phyloP scores from a whole-genome alignment of 1,140 invertebrate genomes.

The Lepeophtheirus salmonis region DNA sequence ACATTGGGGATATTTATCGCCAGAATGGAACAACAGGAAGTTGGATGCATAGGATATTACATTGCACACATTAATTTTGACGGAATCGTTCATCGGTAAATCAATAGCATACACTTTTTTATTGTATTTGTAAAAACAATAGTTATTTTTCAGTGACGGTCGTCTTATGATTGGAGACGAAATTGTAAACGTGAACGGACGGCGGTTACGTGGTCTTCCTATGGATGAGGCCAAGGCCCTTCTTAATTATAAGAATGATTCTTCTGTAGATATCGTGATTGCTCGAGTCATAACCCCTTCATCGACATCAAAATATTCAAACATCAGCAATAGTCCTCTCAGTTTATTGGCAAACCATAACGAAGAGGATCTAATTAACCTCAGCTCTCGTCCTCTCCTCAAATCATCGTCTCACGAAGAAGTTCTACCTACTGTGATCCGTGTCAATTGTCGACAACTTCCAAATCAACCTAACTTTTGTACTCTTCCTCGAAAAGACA shows the following conservation, averaged over 20 bases:
- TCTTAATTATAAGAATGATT: constrained; percentile 35
- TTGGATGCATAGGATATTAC: constrained; percentile 17
- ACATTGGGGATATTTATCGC: constrained; percentile 20
- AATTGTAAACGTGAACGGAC: constrained; percentile 63
- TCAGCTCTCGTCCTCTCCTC: not conserved
- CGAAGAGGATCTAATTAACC: constrained; percentile 12
- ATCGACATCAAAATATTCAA: not conserved
- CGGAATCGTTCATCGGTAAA: constrained; percentile 20
- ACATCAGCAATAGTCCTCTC: constrained; percentile 5
- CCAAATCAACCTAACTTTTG: not conserved
- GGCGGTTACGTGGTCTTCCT: constrained; percentile 48
- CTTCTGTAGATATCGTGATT: constrained; percentile 54
- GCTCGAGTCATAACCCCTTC: constrained; percentile 22
- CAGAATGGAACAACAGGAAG: constrained; percentile 10
- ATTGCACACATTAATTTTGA: constrained; percentile 20
- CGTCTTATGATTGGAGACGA: constrained; percentile 58
- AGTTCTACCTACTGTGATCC: constrained; percentile 6
- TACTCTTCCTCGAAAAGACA: not conserved
- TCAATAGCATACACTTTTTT: too few relatives aligned
- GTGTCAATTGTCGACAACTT: not conserved
- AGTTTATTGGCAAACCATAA: constrained; percentile 9
- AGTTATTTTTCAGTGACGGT: constrained; percentile 43
- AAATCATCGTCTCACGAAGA: not conserved
- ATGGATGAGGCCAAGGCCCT: constrained; percentile 52
- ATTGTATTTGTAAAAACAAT: too few relatives aligned